phyloP scores from a whole-genome alignment of 2,888 invertebrate species.

The Machimus atricapillus region DNA sequence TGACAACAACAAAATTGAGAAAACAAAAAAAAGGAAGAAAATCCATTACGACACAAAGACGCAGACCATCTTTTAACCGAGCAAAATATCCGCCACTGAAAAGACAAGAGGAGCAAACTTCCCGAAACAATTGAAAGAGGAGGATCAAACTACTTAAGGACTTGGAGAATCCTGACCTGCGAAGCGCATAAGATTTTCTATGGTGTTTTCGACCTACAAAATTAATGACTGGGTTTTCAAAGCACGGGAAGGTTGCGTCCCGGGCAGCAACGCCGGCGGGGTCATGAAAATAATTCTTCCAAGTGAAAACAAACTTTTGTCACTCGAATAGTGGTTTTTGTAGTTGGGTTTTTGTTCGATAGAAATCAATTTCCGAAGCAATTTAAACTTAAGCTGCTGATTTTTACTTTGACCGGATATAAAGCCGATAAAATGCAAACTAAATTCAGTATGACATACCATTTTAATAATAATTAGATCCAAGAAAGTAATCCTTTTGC shows the following conservation, averaged over 20 bases:
- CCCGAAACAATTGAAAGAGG: slow-evolving; percentile 3
- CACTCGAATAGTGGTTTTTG: not conserved
- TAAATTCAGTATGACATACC: not conserved
- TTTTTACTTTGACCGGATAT: not conserved
- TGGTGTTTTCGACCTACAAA: not conserved
- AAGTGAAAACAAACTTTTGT: slow-evolving; percentile 10
- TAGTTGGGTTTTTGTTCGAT: not conserved
- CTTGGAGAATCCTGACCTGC: not conserved
- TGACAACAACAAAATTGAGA: not conserved
- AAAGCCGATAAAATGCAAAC: not conserved
- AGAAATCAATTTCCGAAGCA: not conserved
- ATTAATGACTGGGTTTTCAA: slow-evolving; percentile 25
- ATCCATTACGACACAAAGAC: slow-evolving; percentile 7
- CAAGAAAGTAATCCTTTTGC: not conserved
- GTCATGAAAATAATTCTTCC: not conserved
- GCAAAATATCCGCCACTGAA: not conserved
- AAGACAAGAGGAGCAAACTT: not conserved
- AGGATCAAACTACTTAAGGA: slow-evolving; percentile 19
- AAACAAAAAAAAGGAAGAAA: not conserved
- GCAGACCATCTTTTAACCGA: not conserved
- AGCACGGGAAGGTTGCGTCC: not conserved
- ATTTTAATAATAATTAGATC: not conserved
- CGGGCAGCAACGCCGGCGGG: not conserved
- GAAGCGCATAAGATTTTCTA: slow-evolving; percentile 5
- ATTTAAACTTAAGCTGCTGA: not conserved